Conservation (phyloP, 2,113 vertebrate species). For the Silurus meridionalis region DNA sequence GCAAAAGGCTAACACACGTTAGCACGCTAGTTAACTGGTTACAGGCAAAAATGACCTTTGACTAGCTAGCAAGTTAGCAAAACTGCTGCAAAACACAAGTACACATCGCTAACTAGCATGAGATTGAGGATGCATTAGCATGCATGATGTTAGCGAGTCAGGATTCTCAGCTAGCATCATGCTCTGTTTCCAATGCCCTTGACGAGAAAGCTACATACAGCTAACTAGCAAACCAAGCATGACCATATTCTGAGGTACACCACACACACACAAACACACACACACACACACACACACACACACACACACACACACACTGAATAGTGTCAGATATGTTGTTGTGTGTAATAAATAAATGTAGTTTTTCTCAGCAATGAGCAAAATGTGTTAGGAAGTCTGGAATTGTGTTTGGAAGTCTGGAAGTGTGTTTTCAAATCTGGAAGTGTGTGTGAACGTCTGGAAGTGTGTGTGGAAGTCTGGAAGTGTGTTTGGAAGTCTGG, state of each 20-base stretch:
- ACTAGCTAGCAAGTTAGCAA: not conserved
- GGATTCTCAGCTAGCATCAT: not conserved
- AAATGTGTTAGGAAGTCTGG: too few relatives aligned
- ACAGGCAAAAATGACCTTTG: not conserved
- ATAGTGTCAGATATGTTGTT: constrained; percentile 40
- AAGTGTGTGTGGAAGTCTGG: too few relatives aligned
- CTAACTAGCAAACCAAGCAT: not conserved
- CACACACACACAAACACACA: not conserved
- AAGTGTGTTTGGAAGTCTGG: too few relatives aligned
- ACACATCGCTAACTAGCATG: not conserved
- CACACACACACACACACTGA: too few relatives aligned
- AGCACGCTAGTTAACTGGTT: not conserved
- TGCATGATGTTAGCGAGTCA: not conserved
- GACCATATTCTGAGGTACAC: not conserved
- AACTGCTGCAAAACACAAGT: not conserved
- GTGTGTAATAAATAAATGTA: constrained; percentile 43
- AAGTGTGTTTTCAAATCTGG: too few relatives aligned
- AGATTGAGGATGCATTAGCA: too few relatives aligned
- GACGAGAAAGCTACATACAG: not conserved
- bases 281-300: not conserved
- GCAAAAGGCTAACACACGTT: not conserved
- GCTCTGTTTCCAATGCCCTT: not conserved
- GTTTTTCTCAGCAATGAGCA: too few relatives aligned
- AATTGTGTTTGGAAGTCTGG: too few relatives aligned
- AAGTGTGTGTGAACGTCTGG: too few relatives aligned